A percentile compares a stretch with the other conserved stretches of the same genome.
These are phyloP conservation scores for Hesperia comma DNA, from an alignment of 2,888 invertebrate species.

Conservation along the genomic window DNA sequence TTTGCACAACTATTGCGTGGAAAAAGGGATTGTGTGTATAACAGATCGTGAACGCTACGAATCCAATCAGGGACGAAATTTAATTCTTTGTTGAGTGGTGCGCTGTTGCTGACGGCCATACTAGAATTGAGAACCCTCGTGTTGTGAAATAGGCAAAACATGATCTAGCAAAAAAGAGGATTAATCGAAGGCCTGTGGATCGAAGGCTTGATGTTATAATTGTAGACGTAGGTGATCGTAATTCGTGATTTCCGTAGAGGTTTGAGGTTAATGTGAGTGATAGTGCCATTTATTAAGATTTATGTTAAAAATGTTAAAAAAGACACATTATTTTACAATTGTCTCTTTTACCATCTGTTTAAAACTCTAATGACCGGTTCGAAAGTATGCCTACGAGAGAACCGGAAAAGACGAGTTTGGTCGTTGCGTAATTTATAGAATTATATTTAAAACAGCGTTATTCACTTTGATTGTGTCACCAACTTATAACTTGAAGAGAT, in stretches of 20 bases:
- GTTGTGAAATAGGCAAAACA: background rate
- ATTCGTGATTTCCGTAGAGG: too few species aligned
- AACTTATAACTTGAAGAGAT: background rate
- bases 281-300: background rate
- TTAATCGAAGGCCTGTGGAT: too few species aligned
- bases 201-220: too few species aligned
- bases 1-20: too few species aligned
- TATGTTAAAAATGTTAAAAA: background rate
- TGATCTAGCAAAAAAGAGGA: background rate
- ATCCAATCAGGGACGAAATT: background rate
- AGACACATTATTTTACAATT: background rate
- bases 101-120: background rate
- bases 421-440: conserved; percentile 22
- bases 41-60: background rate
- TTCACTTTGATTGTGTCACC: conserved; percentile 12
- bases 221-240: too few species aligned
- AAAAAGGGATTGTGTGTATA: too few species aligned
- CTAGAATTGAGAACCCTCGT: background rate
- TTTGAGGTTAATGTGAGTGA: too few species aligned
- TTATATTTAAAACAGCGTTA: conserved; percentile 11
- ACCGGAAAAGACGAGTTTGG: conserved; percentile 25
- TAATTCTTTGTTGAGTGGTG: background rate
- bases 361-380: conserved; percentile 27
- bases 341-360: conserved; percentile 24
- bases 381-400: conserved; percentile 32